Evolutionary conservation across 2,888 invertebrate genomes (phyloP).

Genomic region (Elegia similella): DNA sequence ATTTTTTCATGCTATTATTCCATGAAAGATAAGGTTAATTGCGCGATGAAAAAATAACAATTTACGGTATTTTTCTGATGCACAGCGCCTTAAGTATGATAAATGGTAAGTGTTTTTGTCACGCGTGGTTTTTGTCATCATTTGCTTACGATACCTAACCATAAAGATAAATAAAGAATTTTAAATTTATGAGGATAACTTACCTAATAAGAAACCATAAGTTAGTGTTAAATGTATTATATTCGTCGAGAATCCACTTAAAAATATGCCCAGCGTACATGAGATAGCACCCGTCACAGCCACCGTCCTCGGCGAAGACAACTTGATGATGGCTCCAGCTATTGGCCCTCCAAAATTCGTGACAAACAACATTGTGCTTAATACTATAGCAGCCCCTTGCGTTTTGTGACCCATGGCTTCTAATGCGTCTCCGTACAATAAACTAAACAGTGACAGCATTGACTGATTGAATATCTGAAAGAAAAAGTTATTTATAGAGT

Average conservation of each 20-base stretch:
- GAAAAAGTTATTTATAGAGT: not conserved
- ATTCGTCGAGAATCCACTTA: slow-evolving; percentile 70
- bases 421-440: slow-evolving; percentile 85
- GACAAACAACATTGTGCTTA: slow-evolving; percentile 85
- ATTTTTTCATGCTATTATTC: too few relatives aligned
- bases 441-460: slow-evolving; percentile 85
- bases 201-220: slow-evolving; percentile 73
- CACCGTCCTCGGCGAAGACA: slow-evolving; percentile 67
- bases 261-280: slow-evolving; percentile 67
- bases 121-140: too few relatives aligned
- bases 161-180: too few relatives aligned
- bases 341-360: slow-evolving; percentile 86
- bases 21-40: too few relatives aligned
- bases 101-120: too few relatives aligned
- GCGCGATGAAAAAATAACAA: too few relatives aligned
- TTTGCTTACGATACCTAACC: too few relatives aligned
- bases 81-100: too few relatives aligned
- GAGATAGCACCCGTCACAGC: slow-evolving; percentile 63
- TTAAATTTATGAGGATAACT: slow-evolving; percentile 34
- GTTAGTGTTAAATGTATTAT: slow-evolving; percentile 66
- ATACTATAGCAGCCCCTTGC: slow-evolving; percentile 85
- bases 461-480: slow-evolving; percentile 86
- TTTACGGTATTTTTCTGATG: too few relatives aligned
- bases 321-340: slow-evolving; percentile 84
- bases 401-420: slow-evolving; percentile 84